Evolutionary conservation across 2,113 vertebrate genomes (phyloP).

Genomic region (Argyrosomus japonicus): DNA sequence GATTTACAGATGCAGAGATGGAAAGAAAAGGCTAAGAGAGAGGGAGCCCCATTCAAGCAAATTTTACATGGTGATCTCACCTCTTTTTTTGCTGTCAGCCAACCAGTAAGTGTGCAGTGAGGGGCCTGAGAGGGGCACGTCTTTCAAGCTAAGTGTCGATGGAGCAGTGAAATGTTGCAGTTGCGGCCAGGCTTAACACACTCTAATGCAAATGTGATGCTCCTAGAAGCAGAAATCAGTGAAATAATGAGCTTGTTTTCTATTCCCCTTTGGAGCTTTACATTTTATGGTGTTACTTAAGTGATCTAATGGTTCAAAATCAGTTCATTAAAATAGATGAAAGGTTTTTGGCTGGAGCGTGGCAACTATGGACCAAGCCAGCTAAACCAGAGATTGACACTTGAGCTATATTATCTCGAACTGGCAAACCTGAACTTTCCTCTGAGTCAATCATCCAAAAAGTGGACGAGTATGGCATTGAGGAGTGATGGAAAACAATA

Average conservation of each 20-base stretch:
- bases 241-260: conserved; percentile 47
- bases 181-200: conserved; percentile 31
- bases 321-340: background rate
- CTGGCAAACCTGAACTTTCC: background rate
- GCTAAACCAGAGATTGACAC: background rate
- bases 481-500: background rate
- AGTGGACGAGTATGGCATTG: background rate
- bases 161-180: conserved; percentile 36
- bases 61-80: conserved; percentile 46
- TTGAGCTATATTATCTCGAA: background rate
- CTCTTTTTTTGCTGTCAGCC: conserved; percentile 54
- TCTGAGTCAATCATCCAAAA: background rate
- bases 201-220: conserved; percentile 53
- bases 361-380: background rate
- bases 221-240: conserved; percentile 38
- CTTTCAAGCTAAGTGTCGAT: conserved; percentile 52
- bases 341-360: background rate
- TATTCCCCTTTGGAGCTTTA: conserved; percentile 8
- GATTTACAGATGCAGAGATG: conserved; percentile 38
- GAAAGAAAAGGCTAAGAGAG: conserved; percentile 9
- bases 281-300: conserved; percentile 42
- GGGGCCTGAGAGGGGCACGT: conserved; percentile 36
- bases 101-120: conserved; percentile 27
- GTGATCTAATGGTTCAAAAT: conserved; percentile 11
- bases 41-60: conserved; percentile 32